phyloP scores from a whole-genome alignment of 2,888 invertebrate genomes.

The Sycophila texana region DNA sequence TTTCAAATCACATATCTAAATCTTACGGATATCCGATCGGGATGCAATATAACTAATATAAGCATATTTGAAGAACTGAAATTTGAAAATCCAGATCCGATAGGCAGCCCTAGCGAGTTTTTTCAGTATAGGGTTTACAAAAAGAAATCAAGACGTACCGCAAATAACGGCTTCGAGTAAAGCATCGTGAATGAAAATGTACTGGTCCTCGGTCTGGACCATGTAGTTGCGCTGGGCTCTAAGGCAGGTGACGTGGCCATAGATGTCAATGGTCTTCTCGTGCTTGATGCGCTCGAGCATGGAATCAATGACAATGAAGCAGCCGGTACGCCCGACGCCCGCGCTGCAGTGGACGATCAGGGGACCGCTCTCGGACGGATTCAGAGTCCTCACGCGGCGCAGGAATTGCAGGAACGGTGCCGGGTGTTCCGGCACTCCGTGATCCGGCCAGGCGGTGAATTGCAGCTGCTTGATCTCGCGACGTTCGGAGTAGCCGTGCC shows the following conservation, averaged over 20 bases:
- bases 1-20: too few relatives aligned
- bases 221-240: conserved; percentile 99
- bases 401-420: conserved; percentile 98
- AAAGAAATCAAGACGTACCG: conserved; percentile 72
- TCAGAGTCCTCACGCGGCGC: conserved; percentile 92
- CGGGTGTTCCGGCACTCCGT: conserved; percentile 98
- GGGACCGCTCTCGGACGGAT: conserved; percentile 95
- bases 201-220: conserved; percentile 99
- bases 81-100: too few relatives aligned
- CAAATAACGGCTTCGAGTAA: conserved; percentile 97
- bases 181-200: conserved; percentile 99
- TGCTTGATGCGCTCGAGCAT: conserved; percentile 98
- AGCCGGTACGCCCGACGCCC: conserved; percentile 93
- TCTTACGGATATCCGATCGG: too few relatives aligned
- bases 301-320: conserved; percentile 99
- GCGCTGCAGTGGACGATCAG: conserved; percentile 96
- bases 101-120: too few relatives aligned
- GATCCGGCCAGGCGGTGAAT: conserved; percentile 99
- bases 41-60: too few relatives aligned
- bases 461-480: conserved; percentile 98
- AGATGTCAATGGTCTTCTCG: conserved; percentile 98
- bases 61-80: too few relatives aligned
- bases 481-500: conserved; percentile 87
- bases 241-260: conserved; percentile 98
- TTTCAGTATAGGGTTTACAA: too few relatives aligned